Evolutionary conservation across 1,140 invertebrate genomes (phyloP).

Genomic region (Tetragnatha versicolor): DNA sequence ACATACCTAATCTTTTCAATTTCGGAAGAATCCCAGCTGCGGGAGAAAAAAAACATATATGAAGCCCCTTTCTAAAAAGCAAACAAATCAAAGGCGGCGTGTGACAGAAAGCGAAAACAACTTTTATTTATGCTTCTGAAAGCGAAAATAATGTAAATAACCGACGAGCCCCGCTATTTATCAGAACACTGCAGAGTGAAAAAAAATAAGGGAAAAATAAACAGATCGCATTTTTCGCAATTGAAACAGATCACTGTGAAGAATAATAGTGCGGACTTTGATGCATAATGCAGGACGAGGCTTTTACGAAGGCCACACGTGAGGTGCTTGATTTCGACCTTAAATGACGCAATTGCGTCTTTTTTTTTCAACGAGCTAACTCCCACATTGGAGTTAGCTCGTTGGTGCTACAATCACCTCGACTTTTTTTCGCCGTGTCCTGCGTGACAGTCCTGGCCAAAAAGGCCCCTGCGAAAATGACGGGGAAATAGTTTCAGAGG

Average conservation of each 20-base stretch:
- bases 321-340: conserved; percentile 15
- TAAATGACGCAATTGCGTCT: conserved; percentile 30
- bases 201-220: not conserved
- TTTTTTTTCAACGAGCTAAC: too few species aligned
- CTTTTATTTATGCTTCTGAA: conserved; percentile 26
- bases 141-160: conserved; percentile 45
- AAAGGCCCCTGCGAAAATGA: too few species aligned
- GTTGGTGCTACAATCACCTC: too few species aligned
- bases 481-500: conserved; percentile 26
- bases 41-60: too few species aligned
- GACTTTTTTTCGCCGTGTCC: too few species aligned
- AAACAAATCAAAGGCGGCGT: conserved; percentile 16
- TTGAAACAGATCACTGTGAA: conserved; percentile 17
- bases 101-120: conserved; percentile 19
- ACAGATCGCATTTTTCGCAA: conserved; percentile 31
- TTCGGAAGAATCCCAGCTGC: not conserved
- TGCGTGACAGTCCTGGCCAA: too few species aligned
- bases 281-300: conserved; percentile 24
- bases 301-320: conserved; percentile 27
- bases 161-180: conserved; percentile 11
- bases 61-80: too few species aligned
- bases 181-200: not conserved
- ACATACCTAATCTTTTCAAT: conserved; percentile 32
- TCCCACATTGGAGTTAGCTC: too few species aligned
- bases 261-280: not conserved